Percentiles rank a stretch among this genome's conserved stretches.
Conservation (phyloP, 64 coral and sea anemone species). For the Trachythela sp. region DNA sequence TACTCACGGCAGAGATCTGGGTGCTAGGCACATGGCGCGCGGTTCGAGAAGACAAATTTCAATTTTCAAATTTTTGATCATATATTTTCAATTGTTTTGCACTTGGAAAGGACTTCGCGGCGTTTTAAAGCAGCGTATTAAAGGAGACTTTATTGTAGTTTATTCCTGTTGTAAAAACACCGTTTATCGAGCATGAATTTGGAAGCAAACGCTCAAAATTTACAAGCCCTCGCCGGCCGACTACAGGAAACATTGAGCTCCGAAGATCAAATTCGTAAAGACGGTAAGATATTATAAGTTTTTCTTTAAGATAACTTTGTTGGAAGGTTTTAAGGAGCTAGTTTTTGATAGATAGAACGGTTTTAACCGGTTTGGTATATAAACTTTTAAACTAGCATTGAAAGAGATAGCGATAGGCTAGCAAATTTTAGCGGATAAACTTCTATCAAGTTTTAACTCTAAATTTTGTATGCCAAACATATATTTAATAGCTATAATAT, state of each 20-base stretch:
- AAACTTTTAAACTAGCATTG: too few relatives aligned
- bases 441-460: too few relatives aligned
- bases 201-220: conserved; percentile 51
- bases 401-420: too few relatives aligned
- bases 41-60: neutral
- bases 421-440: too few relatives aligned
- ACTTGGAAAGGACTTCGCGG: neutral
- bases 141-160: neutral
- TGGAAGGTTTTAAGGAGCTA: neutral
- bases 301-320: neutral
- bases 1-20: neutral
- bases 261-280: conserved; percentile 65
- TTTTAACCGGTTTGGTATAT: too few relatives aligned
- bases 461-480: too few relatives aligned
- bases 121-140: neutral
- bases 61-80: neutral
- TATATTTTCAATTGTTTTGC: neutral
- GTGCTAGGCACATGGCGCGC: neutral
- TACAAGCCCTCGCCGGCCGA: conserved; percentile 56
- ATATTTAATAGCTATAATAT: neutral
- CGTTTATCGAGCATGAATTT: neutral
- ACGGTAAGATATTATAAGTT: conserved; percentile 46
- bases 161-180: neutral
- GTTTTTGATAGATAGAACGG: too few relatives aligned
- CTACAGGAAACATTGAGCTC: conserved; percentile 73